Base-by-base conservation (phyloP, 1,140 invertebrate species). In the Microplitis demolitor region DNA sequence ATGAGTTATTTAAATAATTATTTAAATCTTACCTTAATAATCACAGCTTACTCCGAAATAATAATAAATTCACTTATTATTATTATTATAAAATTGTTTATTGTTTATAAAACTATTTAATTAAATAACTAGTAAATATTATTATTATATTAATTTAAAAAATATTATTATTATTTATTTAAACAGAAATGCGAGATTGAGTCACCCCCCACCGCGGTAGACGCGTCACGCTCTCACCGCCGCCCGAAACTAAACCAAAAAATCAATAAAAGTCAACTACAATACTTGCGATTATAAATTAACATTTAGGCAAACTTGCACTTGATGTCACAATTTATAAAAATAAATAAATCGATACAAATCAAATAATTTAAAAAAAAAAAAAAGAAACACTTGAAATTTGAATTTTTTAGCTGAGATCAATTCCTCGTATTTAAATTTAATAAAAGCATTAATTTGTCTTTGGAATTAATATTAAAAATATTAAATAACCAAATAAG, bases 261-360 rank as follows among this genome's bases (percentile, higher is more conserved):
- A 82, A 78, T 78, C 79, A 80, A 82, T 78, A 76, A 78, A 79
- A 81, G 78, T 77, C 79, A 81, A 79, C 74, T 78, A 78, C 73
- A 72, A 66, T 74, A 62, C 74, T 72, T 71, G 61, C 71, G 72
- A 74, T 79, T 24, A 24, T 24, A 75, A 79, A 81, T 74, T 76
- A 76, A 76, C 80, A 82, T 82, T 81, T 79, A 81, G 78, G 69
- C 60, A 58, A 35, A 66, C 16, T 56, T 50, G 54, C 54, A 37
- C 69, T 45, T 50, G 34, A 24, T 24, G 24, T 71, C 67, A 69
- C 56, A 69, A 9, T 24, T 24, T 24, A 24, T 24, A 24, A 24
- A 24, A 24, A 24, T 24, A 24, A 1, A 24, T 24, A 0, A 45
- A 16, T 34, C n/a, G 14, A 31, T 16, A 58, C 24, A 24, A 24